Base-by-base conservation (phyloP, 2,888 invertebrate species). In the Hirtodrosophila histrioides region DNA sequence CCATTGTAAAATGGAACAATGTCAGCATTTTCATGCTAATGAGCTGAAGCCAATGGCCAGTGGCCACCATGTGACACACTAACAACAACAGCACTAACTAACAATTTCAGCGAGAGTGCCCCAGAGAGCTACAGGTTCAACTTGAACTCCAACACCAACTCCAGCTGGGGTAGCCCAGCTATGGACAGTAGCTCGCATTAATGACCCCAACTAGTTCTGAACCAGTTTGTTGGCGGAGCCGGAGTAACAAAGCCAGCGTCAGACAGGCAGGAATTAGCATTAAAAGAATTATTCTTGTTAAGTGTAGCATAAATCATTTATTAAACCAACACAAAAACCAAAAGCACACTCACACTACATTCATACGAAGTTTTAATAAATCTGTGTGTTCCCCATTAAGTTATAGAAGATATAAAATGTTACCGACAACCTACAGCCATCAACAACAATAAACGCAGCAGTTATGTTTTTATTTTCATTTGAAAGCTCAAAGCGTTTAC, bases 401-500 rank as follows among this genome's bases (percentile, higher is more conserved):
- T 45, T 39, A 56, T 76, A 63, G 60, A 65, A 74, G 84, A 66
- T 69, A 64, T 67, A 48, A 54, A 70, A 80, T 75, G 69, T 57
- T 70, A 49, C 65, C 44, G 40, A 50, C 58, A 64, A 68, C 36
- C 35, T 36, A 27, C 46, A 60, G 46, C 48, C 35, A 63, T 51
- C 75, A 66, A 62, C 65, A 57, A 69, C 45, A 64, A 51, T 67
- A 60, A 78, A 51, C 55, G 48, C 51, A 60, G 64, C 81, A 72
- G 84, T 75, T 82, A 86, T 82, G 72, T 86, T 80, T 81, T 70
- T 84, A 75, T 80, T 78, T 80, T 86, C 64, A 86, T 78, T 78
- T 75, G 62, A 80, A 62, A 80, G 70, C 68, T 51, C 46, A 63
- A 48, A 61, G 57, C 63, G 69, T 70, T 70, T 62, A 53, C 60